phyloP scores from a whole-genome alignment of 2,888 invertebrate genomes.

The Lydus trimaculatus region DNA sequence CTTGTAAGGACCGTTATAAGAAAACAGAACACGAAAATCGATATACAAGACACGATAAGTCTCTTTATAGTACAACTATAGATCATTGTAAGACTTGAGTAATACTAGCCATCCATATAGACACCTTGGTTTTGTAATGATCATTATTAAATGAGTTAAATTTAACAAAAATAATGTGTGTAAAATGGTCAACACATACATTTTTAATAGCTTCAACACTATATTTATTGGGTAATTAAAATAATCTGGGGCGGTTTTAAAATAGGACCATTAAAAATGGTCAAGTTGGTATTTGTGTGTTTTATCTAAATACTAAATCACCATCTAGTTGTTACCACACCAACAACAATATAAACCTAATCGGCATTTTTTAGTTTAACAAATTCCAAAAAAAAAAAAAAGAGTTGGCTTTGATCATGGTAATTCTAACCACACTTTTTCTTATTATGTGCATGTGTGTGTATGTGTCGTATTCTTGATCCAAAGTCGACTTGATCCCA shows the following conservation, averaged over 20 bases:
- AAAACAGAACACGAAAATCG: too few species aligned
- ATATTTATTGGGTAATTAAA: conserved; percentile 52
- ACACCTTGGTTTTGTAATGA: background rate
- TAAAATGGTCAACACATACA: conserved; percentile 47
- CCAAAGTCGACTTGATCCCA: conserved; percentile 11
- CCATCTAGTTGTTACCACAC: background rate
- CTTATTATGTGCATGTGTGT: too few species aligned
- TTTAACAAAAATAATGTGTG: background rate
- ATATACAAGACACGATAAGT: too few species aligned
- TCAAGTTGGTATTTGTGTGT: conserved; percentile 7
- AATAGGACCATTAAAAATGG: conserved; percentile 39
- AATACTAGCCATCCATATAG: background rate
- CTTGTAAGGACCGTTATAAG: too few species aligned
- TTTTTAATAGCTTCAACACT: conserved; percentile 44
- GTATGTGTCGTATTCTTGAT: background rate
- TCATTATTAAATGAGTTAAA: background rate
- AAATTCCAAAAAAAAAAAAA: background rate
- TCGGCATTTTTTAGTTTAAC: background rate
- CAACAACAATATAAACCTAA: background rate
- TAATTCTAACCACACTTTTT: too few species aligned
- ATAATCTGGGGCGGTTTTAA: conserved; percentile 49
- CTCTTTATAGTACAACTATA: background rate
- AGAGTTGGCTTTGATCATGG: background rate
- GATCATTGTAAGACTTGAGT: background rate
- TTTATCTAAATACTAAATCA: background rate